Percentiles rank a stretch among this genome's conserved stretches.
These are phyloP conservation scores for Chydorus sphaericus DNA, from an alignment of 2,888 invertebrate species.

Conservation along the genomic window DNA sequence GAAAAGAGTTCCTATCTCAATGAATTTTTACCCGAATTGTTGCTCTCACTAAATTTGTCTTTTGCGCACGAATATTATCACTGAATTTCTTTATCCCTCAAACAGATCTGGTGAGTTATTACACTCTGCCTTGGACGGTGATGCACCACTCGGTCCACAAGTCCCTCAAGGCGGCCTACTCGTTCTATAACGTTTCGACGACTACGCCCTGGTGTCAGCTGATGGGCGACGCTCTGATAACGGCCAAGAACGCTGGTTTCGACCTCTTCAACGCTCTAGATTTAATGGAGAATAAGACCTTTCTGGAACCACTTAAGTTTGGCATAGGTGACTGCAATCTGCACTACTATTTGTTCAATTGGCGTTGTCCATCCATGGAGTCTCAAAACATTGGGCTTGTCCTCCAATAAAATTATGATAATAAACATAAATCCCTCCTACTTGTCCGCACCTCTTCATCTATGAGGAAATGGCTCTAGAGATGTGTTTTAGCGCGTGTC, in stretches of 20 bases:
- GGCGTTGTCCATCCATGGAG: constrained; percentile 90
- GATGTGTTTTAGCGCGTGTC: too few relatives aligned
- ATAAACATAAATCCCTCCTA: too few relatives aligned
- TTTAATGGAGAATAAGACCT: constrained; percentile 95
- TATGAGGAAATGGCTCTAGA: too few relatives aligned
- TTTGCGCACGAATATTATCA: too few relatives aligned
- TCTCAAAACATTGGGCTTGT: constrained; percentile 48
- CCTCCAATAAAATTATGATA: constrained; percentile 5
- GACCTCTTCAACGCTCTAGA: constrained; percentile 99
- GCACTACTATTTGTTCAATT: constrained; percentile 99
- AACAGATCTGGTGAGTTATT: constrained; percentile 90
- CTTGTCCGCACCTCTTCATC: too few relatives aligned
- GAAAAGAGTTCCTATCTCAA: too few relatives aligned
- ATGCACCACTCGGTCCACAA: constrained; percentile 95
- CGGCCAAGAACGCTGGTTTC: constrained; percentile 87
- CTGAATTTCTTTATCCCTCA: too few relatives aligned
- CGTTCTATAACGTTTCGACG: constrained; percentile 93
- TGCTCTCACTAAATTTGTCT: too few relatives aligned
- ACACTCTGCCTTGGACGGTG: constrained; percentile 93
- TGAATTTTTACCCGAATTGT: too few relatives aligned
- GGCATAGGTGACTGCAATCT: constrained; percentile 98
- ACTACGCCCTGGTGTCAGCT: constrained; percentile 74
- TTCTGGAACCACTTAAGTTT: constrained; percentile 89
- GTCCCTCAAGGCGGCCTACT: constrained; percentile 87
- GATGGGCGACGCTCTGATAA: constrained; percentile 91